These are phyloP conservation scores for Synanthedon vespiformis DNA, from an alignment of 2,888 invertebrate species.

Conservation along the genomic window DNA sequence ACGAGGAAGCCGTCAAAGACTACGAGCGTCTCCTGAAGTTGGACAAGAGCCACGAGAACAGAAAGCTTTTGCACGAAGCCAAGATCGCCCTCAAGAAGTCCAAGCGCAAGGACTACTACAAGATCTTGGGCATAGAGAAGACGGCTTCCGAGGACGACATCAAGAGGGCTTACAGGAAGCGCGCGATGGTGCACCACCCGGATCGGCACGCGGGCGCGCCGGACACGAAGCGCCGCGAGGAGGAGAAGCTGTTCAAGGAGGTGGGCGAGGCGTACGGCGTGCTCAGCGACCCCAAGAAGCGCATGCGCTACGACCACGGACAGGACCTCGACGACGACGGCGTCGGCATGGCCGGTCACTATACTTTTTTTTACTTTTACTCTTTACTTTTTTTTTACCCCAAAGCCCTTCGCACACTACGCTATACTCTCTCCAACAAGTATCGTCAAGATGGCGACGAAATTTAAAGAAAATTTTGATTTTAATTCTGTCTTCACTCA, in stretches of 20 bases:
- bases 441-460: too few species aligned
- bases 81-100: conserved; percentile 90
- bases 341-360: conserved; percentile 55
- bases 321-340: conserved; percentile 86
- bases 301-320: conserved; percentile 90
- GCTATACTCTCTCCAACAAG: too few species aligned
- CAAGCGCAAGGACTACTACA: conserved; percentile 96
- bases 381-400: not conserved
- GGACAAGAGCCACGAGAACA: conserved; percentile 85
- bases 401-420: too few species aligned
- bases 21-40: conserved; percentile 88
- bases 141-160: conserved; percentile 91
- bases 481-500: too few species aligned
- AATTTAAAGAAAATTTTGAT: too few species aligned
- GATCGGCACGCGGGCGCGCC: conserved; percentile 93
- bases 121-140: conserved; percentile 88
- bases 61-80: conserved; percentile 85
- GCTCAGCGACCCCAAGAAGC: conserved; percentile 91
- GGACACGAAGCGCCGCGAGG: conserved; percentile 86
- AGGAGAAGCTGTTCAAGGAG: conserved; percentile 95
- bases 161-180: conserved; percentile 93
- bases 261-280: conserved; percentile 96
- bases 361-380: not conserved
- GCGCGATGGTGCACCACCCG: conserved; percentile 92
- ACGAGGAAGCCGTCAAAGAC: conserved; percentile 90